Base-by-base conservation (phyloP, 2,113 vertebrate species). In the Prochilodus magdalenae region DNA sequence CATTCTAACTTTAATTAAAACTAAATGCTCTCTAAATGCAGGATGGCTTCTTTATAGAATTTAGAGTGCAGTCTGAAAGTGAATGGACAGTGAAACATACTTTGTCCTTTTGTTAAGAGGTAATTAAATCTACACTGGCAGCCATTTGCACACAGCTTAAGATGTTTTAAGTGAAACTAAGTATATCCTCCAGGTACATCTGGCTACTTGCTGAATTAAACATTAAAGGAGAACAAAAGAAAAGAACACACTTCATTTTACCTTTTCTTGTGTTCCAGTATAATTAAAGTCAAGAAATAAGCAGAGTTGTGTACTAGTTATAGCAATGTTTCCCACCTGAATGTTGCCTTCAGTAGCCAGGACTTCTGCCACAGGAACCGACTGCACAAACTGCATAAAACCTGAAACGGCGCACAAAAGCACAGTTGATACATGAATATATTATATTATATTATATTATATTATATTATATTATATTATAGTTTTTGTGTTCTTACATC, bases 371-470 rank as follows among this genome's bases (percentile, higher is more conserved):
- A 99, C 98, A 30, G 98, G 97, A 75, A 99, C 98, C 0, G 98
- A 99, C 84, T 99, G 97, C 82, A 99, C 97, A 87, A 98, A 99
- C 91, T 99, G 98, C 98, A 99, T 99, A 87, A 99, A 99, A 71
- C 98, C 98, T 99, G 87, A 6, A 65, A 69, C 4, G 44, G 2
- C 15, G 20, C 62, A 33, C 8, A 49, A 8, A 80, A 14, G 65
- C 26, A 65, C 55, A 76, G 80, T 4, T 1, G 14, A 60, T 27
- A 63, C 49, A 16, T 29, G 36, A 67, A 67, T 55, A 15, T 10
- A 67, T 0, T 60, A 44, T 36, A 7, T 36, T 60, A 44, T 36
- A 7, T 36, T 55, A 15, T 10, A 67, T 0, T 60, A 44, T 36
- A 7, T 36, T 55, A 15, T 10, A 67, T 0, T 60, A 44, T 36